Base-by-base conservation (phyloP, 2,797 vertebrate species). In the Lycodopsis pacificus region DNA sequence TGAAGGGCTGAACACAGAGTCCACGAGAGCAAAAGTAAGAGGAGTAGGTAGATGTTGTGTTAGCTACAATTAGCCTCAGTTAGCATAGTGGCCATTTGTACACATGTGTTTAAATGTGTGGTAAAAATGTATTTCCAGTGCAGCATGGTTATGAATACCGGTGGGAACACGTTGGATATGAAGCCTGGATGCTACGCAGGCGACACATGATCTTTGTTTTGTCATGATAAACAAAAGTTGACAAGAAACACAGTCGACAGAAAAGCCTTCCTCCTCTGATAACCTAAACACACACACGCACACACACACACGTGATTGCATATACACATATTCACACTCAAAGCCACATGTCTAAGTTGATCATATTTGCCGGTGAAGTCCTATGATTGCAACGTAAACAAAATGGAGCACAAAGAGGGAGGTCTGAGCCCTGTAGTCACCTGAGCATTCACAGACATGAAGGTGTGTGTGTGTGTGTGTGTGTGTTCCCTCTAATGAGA, bases 321-420 rank as follows among this genome's bases (percentile, higher is more conserved):
- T n/a, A 46, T 53, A 73, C 66, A 59, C 79, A 62, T 9, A 77
- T 70, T 65, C 46, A 58, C 49, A 66, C 74, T 75, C 72, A 64
- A 54, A 79, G 71, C 86, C 80, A 71, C 85, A 82, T 57, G 83
- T 78, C 81, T 22, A 10, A 58, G 49, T 54, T 30, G 64, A 82
- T 80, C 83, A 64, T 75, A 75, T 86, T 82, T 79, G 67, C 85
- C 49, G 38, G 76, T 22, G 46, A 63, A 81, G 76, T 40, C 51
- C 65, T 81, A 20, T 87, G 86, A 89, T 84, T 86, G 73, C 69
- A 86, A 82, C 66, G 17, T 89, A 91, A 89, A 92, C 90, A 90
- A 42, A 40, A 5, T 1, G 51, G 7, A 71, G 68, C 67, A 7
- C 76, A 46, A n/a, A 71, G 70, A 77, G 70, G 80, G 74, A 86